Evolutionary conservation across 2,113 vertebrate genomes (phyloP), one percentile per base, ranked within the genome.

Genomic region (Grus americana): DNA sequence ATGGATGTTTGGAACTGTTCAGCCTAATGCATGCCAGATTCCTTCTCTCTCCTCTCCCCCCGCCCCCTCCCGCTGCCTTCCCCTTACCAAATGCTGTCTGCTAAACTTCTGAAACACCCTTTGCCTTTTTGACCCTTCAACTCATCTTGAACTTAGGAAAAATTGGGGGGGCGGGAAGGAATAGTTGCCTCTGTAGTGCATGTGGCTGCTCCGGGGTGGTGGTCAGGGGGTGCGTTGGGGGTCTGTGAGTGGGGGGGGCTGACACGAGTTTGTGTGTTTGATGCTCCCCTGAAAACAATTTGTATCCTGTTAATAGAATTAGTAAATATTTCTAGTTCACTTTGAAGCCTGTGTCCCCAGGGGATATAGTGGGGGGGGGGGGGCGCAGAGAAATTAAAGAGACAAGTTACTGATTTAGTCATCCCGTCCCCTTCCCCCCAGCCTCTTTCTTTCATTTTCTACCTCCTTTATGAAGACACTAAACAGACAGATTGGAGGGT

Each of bases 101-200:
- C 97, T 98, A 92, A 98, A 98, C 98, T 98, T 98, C 98, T 98
- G 97, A 97, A 98, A 98, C 98, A 98, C 98, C 98, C 98, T 97
- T 98, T 98, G 98, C 98, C 98, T 98, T 98, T 98, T 98, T 98
- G 98, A 98, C 98, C 98, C 98, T 98, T 98, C 97, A 98, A 98
- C 98, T 98, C 98, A 97, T 98, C 97, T 98, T 98, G 98, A 98
- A 98, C 98, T 98, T 98, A 97, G 94, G 97, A 97, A 97, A 98
- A 98, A 97, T 82, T 96, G 95, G 97, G 97, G 97, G 95, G 67
- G 96, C 88, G 90, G 97, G 97, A 93, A 97, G 97, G 93, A 79
- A 72, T 49, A 8, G 76, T 59, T 88, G 96, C 92, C 95, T 97
- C 74, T 81, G 42, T 27, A 59, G 94, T 66, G 96, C 95, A 80